Evolutionary conservation across 2,888 invertebrate species (phyloP), one percentile per base, ranked within the genome.

Genomic region (Drosophila niveifrons): DNA sequence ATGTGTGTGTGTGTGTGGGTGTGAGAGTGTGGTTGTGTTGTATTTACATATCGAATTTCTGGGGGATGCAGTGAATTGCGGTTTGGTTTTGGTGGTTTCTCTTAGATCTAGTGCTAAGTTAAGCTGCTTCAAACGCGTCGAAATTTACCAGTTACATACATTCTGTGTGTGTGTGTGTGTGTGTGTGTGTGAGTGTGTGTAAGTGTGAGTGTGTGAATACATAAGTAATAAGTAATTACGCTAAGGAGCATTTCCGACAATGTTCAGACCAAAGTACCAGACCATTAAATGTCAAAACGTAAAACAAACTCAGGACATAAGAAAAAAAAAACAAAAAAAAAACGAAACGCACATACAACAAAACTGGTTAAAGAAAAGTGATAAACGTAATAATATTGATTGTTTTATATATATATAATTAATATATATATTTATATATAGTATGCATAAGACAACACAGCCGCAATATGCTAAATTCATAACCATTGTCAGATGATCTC

Each of bases 361-460:
- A 64, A 83, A 83, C 56, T 77, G 66, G 75, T 84, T 89, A 84
- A 82, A 74, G 41, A 50, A 73, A 62, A 46, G 66, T 86, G 53
- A 75, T 66, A 74, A 79, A 82, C 64, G 52, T 55, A 78, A 78
- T 61, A 4, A 66, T 66, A 82, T 67, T 57, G 63, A 62, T 75
- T 75, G 57, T 59, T 70, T 34, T 34, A 34, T 10, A 63, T 65
- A 65, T 69, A 63, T 55, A 63, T 80, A 68, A 61, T 46, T 65
- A 66, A 58, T 82, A 68, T 75, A 69, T 66, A 53, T 62, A 43
- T 50, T 59, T 56, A 66, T 76, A 71, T 70, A 75, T 87, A 81
- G 72, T 88, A 83, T 83, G 83, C 83, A 88, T 87, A 82, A 89
- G 83, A 83, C 82, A 83, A 83, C 89, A 89, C 83, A 83, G 89